phyloP scores from a whole-genome alignment of 2,113 vertebrate species.

The Malurus cyaneus region DNA sequence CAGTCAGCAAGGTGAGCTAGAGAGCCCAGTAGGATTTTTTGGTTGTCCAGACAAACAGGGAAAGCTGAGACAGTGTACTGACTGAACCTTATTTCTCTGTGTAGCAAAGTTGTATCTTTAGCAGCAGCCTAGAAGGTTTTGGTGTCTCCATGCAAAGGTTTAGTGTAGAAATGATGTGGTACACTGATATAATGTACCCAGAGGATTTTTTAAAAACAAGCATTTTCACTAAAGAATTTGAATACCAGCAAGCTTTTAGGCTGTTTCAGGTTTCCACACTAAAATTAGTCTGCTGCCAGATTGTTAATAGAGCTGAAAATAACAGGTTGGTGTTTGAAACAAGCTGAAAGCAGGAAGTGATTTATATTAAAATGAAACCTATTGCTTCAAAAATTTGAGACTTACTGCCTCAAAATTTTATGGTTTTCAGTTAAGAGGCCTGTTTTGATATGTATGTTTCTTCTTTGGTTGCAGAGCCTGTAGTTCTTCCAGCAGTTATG shows the following conservation, averaged over 20 bases:
- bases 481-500: slow-evolving; percentile 91
- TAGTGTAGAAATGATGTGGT: background rate
- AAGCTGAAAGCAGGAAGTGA: background rate
- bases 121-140: background rate
- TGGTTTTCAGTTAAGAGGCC: background rate
- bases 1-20: background rate
- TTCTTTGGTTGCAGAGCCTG: slow-evolving; percentile 82
- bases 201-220: background rate
- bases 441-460: background rate
- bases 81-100: background rate
- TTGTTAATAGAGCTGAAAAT: background rate
- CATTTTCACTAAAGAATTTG: background rate
- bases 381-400: background rate
- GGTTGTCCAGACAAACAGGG: background rate
- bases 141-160: background rate
- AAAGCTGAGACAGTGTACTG: background rate
- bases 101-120: background rate
- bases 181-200: background rate
- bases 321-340: background rate
- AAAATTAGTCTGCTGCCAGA: background rate
- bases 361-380: fast-evolving
- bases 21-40: background rate
- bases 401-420: background rate
- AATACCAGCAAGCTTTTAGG: background rate
- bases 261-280: background rate